Base-by-base conservation (phyloP, 2,888 invertebrate genomes). In the Drosophila subquinaria region DNA sequence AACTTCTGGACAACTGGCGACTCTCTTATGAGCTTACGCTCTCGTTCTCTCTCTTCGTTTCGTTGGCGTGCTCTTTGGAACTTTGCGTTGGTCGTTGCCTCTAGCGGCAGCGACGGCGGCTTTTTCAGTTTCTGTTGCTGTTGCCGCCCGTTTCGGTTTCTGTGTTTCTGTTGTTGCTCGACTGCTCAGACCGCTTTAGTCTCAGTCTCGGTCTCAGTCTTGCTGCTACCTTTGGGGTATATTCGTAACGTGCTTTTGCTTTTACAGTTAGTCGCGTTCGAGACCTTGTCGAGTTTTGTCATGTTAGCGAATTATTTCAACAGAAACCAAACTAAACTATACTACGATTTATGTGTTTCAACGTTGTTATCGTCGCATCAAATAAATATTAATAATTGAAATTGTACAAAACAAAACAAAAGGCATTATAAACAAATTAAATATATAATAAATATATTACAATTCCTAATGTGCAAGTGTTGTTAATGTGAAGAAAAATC, bases 191-290 rank as follows among this genome's bases (percentile, higher is more conserved):
- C 42, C 45, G 68, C 47, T 65, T 69, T 50, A 69, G 83, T 71
- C 69, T 51, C 66, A 48, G 63, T 83, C 57, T 57, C 76, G 62
- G 79, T 87, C 73, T 76, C 88, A 67, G 77, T 72, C 69, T 64
- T 61, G 70, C 56, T 51, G 73, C 79, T 90, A 81, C 85, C 88
- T 89, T 88, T 91, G 77, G 90, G 90, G 91, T 92, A 92, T 92
- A 92, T 88, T 92, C 92, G 89, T 91, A 92, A 90, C 90, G 90
- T 91, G 92, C 91, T 90, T 84, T 88, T 89, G 91, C 86, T 91
- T 92, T 92, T 92, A 92, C 93, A 92, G 93, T 92, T 92, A 92
- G 93, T 93, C 92, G 92, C 92, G 90, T 93, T 92, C 91, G 91
- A 92, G 93, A 92, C 93, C 92, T 92, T 93, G 92, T 92, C 92